A percentile compares a stretch with the other conserved stretches of the same genome.
Evolutionary conservation across 2,113 vertebrate genomes (phyloP).

Genomic region (Andinoacara biseriatus): DNA sequence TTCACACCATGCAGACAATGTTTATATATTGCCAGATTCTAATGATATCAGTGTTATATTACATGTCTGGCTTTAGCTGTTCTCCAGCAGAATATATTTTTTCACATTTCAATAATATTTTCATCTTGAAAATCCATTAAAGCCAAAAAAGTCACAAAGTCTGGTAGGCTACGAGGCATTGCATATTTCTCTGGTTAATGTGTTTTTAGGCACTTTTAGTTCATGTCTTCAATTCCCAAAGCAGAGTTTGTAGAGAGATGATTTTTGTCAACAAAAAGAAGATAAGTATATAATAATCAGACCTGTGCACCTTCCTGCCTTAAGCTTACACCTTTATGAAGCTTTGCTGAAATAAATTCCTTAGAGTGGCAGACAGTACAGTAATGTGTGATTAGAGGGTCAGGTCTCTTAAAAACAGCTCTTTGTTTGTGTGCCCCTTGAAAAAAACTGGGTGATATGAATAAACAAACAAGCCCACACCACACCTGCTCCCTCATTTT

Average conservation of each 20-base stretch:
- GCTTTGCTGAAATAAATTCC: slow-evolving; percentile 36
- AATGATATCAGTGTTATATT: no score
- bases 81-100: no score
- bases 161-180: slow-evolving; percentile 43
- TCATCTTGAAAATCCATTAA: slow-evolving; percentile 41
- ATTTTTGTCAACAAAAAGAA: slow-evolving; percentile 55
- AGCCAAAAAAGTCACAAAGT: slow-evolving; percentile 25
- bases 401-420: slow-evolving; percentile 29
- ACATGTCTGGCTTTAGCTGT: no score
- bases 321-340: slow-evolving; percentile 54
- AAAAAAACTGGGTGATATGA: background rate
- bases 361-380: slow-evolving; percentile 41
- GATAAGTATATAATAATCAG: slow-evolving; percentile 54
- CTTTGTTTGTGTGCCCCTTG: slow-evolving; percentile 9
- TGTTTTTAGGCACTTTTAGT: slow-evolving; percentile 55
- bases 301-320: slow-evolving; percentile 40
- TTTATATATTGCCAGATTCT: no score
- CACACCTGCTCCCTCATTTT: slow-evolving; percentile 9
- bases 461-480: slow-evolving; percentile 47
- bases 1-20: no score
- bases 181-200: slow-evolving; percentile 44
- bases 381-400: background rate
- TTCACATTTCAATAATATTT: slow-evolving; percentile 7
- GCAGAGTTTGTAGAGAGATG: slow-evolving; percentile 16
- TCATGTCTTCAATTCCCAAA: slow-evolving; percentile 24